These are phyloP conservation scores for Lacerta bilineata DNA, from an alignment of 2,797 vertebrate species.

Conservation along the genomic window DNA sequence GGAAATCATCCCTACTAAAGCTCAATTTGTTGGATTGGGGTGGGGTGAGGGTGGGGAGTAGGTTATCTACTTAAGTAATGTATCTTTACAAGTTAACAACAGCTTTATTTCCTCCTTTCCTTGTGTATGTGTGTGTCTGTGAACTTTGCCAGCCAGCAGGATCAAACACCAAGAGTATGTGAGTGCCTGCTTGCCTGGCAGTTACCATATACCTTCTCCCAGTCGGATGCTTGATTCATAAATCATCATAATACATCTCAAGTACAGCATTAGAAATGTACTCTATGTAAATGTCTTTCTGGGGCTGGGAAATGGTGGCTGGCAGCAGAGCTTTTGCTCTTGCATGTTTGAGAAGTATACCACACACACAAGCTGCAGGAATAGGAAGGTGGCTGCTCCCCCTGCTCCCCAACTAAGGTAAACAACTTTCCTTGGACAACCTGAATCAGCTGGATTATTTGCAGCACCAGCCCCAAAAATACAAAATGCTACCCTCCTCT, in stretches of 20 bases:
- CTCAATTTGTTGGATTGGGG: not conserved
- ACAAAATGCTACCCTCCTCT: not conserved
- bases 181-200: not conserved
- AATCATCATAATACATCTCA: not conserved
- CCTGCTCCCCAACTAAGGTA: not conserved
- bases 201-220: not conserved
- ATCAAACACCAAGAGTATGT: not conserved
- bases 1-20: not conserved
- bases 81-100: not conserved
- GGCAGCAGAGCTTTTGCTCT: not conserved
- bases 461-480: not conserved
- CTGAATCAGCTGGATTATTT: not conserved
- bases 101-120: not conserved
- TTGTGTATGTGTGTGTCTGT: not conserved
- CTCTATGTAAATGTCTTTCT: not conserved
- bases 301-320: not conserved
- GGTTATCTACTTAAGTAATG: not conserved
- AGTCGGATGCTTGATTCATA: not conserved
- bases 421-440: not conserved
- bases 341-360: not conserved
- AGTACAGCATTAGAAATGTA: not conserved
- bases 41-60: not conserved
- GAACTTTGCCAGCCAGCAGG: not conserved
- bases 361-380: not conserved
- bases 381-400: not conserved